Evolutionary conservation across 2,888 invertebrate genomes (phyloP).

Genomic region (Pristionchus entomophagus): DNA sequence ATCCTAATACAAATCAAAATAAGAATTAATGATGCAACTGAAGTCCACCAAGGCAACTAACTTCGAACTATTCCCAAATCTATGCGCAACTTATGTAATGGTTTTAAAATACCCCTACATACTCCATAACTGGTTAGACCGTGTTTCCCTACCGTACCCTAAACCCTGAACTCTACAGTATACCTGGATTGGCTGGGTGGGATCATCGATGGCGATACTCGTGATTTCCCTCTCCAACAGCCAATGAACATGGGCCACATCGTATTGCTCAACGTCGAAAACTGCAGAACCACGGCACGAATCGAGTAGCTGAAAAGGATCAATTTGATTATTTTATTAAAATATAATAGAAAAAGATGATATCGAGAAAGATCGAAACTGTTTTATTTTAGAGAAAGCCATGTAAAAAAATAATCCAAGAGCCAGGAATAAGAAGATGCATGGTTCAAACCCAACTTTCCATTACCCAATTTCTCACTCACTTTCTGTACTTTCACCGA

Average conservation of each 20-base stretch:
- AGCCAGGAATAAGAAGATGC: too few species aligned
- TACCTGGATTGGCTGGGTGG: conserved; percentile 53
- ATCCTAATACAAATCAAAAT: too few species aligned
- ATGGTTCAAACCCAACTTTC: not conserved
- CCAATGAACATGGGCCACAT: conserved; percentile 66
- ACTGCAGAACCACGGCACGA: conserved; percentile 58
- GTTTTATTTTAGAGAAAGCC: too few species aligned
- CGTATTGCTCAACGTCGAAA: conserved; percentile 68
- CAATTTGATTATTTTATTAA: too few species aligned
- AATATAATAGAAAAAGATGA: too few species aligned
- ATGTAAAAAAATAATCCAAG: too few species aligned
- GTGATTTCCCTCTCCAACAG: conserved; percentile 67
- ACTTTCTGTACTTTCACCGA: conserved; percentile 58
- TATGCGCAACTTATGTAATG: too few species aligned
- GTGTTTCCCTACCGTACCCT: too few species aligned
- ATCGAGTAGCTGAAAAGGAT: conserved; percentile 56
- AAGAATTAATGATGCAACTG: not conserved
- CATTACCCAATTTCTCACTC: not conserved
- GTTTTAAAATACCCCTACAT: not conserved
- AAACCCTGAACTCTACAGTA: too few species aligned
- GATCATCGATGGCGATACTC: conserved; percentile 62
- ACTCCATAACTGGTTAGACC: not conserved
- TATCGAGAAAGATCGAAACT: too few species aligned
- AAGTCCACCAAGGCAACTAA: not conserved
- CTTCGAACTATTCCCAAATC: too few species aligned